A percentile compares a stretch with the other conserved stretches of the same genome.
phyloP scores from a whole-genome alignment of 2,113 vertebrate species.

The Chauna torquata region DNA sequence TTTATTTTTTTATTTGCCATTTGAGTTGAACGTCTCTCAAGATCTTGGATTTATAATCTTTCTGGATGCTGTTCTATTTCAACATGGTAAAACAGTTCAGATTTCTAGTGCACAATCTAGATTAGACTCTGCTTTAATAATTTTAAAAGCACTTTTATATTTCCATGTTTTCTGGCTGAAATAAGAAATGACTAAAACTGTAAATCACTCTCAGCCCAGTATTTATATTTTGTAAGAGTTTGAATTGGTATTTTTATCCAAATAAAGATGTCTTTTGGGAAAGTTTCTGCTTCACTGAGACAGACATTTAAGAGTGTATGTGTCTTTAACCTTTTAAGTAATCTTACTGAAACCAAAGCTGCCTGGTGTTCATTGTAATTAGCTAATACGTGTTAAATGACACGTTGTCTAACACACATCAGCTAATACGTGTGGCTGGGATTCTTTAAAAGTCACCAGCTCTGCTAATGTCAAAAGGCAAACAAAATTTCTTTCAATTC shows the following conservation, averaged over 20 bases:
- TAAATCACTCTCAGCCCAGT: background rate
- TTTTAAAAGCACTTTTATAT: background rate
- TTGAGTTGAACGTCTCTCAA: background rate
- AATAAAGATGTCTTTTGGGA: background rate
- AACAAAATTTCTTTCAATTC: background rate
- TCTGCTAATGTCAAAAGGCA: background rate
- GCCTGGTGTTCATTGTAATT: slow-evolving; percentile 13
- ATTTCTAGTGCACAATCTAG: background rate
- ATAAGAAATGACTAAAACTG: background rate
- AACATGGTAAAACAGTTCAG: background rate
- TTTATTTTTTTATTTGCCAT: background rate
- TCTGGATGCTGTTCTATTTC: background rate
- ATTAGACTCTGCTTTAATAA: background rate
- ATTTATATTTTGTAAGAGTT: background rate
- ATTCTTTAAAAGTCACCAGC: background rate
- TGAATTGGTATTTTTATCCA: background rate
- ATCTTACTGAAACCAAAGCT: slow-evolving; percentile 41
- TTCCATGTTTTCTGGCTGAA: background rate
- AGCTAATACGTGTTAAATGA: slow-evolving; percentile 23
- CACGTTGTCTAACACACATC: background rate
- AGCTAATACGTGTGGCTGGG: background rate
- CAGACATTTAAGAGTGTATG: background rate
- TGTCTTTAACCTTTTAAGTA: slow-evolving; percentile 48
- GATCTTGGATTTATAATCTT: background rate
- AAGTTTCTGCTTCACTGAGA: background rate